Percentiles rank a stretch among this genome's conserved stretches.
phyloP scores from a whole-genome alignment of 1,140 invertebrate species.

The Psix sp. region DNA sequence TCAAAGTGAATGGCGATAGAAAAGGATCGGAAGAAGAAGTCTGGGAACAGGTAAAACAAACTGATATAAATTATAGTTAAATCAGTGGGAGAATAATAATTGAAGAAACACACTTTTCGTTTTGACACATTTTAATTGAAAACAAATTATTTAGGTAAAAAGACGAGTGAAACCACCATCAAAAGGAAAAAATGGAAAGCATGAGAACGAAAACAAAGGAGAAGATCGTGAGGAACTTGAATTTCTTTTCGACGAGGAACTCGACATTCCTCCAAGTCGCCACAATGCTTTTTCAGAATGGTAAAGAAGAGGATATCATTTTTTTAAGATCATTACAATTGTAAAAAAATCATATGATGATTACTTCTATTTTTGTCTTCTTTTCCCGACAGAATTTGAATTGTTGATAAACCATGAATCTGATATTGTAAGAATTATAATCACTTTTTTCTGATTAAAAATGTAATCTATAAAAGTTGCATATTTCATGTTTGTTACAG shows the following conservation, averaged over 20 bases:
- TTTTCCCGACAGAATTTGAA: conserved; percentile 66
- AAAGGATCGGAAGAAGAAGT: conserved; percentile 63
- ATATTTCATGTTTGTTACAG: conserved; percentile 69
- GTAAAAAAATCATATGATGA: conserved; percentile 44
- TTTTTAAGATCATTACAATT: conserved; percentile 18
- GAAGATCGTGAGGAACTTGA: conserved; percentile 91
- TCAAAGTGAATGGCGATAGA: conserved; percentile 40
- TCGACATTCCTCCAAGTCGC: conserved; percentile 85
- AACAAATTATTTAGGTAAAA: conserved; percentile 73
- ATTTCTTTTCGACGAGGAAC: conserved; percentile 98
- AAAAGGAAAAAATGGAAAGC: conserved; percentile 70
- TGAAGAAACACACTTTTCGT: not conserved
- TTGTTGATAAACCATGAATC: conserved; percentile 26
- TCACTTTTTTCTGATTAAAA: not conserved
- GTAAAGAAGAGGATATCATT: conserved; percentile 66
- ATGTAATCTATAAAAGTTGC: not conserved
- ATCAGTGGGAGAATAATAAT: not conserved
- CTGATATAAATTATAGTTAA: not conserved
- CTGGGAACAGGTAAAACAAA: conserved; percentile 77
- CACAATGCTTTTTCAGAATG: conserved; percentile 90
- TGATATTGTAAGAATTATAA: conserved; percentile 27
- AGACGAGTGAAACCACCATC: conserved; percentile 74
- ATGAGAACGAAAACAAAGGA: conserved; percentile 73
- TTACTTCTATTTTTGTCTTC: conserved; percentile 63
- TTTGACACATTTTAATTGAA: too few species aligned